phyloP scores from a whole-genome alignment of 1,140 invertebrate genomes.

The Neodiprion fabricii region DNA sequence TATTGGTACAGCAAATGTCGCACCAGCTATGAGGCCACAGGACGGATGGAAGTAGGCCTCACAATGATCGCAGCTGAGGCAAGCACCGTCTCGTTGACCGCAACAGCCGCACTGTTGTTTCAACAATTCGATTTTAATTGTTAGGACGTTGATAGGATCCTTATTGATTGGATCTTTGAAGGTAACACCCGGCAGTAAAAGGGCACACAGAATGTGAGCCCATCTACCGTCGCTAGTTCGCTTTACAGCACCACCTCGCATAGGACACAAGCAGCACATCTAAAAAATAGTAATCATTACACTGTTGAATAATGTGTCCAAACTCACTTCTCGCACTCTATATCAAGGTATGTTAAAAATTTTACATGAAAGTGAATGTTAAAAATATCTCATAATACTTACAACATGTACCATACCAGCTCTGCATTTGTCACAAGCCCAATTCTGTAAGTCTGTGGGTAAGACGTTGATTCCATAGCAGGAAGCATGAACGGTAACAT shows the following conservation, averaged over 20 bases:
- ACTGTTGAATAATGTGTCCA: too few species aligned
- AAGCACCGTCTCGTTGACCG: constrained; percentile 45
- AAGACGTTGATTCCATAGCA: constrained; percentile 59
- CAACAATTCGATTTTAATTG: constrained; percentile 38
- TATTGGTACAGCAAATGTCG: constrained; percentile 47
- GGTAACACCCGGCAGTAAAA: constrained; percentile 58
- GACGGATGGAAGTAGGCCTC: constrained; percentile 48
- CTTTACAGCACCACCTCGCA: constrained; percentile 71
- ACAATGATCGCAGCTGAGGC: constrained; percentile 50
- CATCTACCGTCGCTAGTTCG: constrained; percentile 65
- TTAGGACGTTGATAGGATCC: constrained; percentile 56
- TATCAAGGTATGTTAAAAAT: background rate
- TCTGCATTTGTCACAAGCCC: constrained; percentile 63
- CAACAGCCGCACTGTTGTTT: constrained; percentile 49
- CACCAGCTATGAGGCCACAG: constrained; percentile 52
- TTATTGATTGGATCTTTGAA: constrained; percentile 62
- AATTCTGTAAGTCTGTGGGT: constrained; percentile 50
- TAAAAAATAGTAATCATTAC: constrained; percentile 30
- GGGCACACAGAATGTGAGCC: constrained; percentile 65
- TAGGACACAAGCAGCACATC: constrained; percentile 64
- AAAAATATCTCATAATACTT: constrained; percentile 32
- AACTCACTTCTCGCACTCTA: too few species aligned
- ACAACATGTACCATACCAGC: constrained; percentile 50
- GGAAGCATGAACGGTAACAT: constrained; percentile 60
- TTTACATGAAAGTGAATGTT: constrained; percentile 43